A percentile compares a stretch with the other conserved stretches of the same genome.
Conservation (phyloP, 2,113 vertebrate species). For the Murina feae region DNA sequence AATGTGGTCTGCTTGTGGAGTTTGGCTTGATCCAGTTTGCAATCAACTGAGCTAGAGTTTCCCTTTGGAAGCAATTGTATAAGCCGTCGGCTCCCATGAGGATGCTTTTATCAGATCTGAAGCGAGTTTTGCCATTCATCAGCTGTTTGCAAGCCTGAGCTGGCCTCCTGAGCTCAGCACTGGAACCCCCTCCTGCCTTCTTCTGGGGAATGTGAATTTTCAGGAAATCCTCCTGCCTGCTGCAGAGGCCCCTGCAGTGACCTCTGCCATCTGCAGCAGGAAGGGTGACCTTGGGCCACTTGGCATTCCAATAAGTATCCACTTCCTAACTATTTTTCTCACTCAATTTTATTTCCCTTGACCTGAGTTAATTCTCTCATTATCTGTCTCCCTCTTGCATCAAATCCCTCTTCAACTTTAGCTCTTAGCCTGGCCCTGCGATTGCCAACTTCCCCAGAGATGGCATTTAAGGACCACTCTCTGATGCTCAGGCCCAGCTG, state of each 20-base stretch:
- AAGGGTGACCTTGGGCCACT: not conserved
- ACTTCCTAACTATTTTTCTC: not conserved
- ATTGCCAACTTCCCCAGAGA: not conserved
- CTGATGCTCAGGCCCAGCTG: not conserved
- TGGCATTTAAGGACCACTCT: not conserved
- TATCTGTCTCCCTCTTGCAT: constrained; percentile 41
- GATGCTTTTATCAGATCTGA: not conserved
- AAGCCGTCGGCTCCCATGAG: not conserved
- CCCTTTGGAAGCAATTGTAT: not conserved
- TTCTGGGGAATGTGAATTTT: not conserved
- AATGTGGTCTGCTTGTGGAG: not conserved
- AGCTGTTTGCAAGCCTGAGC: not conserved
- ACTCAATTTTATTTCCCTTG: not conserved
- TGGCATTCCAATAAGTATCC: not conserved
- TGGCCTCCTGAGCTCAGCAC: not conserved
- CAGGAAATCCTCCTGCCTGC: not conserved
- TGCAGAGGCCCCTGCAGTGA: not conserved
- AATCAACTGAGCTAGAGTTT: not conserved
- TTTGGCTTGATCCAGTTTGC: not conserved
- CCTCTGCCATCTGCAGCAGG: not conserved
- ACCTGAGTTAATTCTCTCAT: constrained; percentile 21
- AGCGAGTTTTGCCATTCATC: not conserved
- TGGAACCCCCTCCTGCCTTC: not conserved
- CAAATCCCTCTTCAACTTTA: not conserved
- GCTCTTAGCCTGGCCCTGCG: not conserved